Evolutionary conservation across 2,113 vertebrate species (phyloP).

Genomic region (Hymenochirus boettgeri): DNA sequence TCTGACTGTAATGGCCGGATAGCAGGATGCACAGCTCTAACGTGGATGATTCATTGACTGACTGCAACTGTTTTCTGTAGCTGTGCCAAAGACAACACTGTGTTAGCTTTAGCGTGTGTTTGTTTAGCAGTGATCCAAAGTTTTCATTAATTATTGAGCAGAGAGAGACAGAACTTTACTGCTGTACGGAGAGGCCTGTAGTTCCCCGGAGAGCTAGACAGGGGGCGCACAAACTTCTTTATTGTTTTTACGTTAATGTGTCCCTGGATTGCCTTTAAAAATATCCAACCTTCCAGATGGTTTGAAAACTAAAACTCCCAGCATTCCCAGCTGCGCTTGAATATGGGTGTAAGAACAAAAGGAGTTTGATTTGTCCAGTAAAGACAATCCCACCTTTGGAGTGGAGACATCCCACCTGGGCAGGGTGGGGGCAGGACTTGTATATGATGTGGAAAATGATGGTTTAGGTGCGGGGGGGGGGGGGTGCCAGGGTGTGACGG

Average conservation of each 20-base stretch:
- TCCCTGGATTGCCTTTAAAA: background rate
- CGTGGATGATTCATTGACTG: background rate
- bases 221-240: background rate
- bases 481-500: no score
- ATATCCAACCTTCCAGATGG: no score
- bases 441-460: no score
- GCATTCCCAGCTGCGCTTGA: no score
- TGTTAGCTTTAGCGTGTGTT: background rate
- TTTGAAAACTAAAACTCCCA: no score
- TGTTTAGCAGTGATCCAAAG: background rate
- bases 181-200: background rate
- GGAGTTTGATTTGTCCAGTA: no score
- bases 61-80: background rate
- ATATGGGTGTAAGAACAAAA: no score
- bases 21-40: background rate
- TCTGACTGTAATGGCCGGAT: background rate
- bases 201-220: background rate
- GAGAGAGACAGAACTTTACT: background rate
- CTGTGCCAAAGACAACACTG: background rate
- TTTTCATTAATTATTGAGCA: background rate
- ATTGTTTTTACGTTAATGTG: slow-evolving; percentile 1
- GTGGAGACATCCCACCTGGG: no score
- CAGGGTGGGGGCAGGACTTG: no score
- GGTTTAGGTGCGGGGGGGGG: no score
- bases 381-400: no score